Evolutionary conservation across 1,140 invertebrate genomes (phyloP), one percentile per base, ranked within the genome.

Genomic region (Thaumetopoea pityocampa): DNA sequence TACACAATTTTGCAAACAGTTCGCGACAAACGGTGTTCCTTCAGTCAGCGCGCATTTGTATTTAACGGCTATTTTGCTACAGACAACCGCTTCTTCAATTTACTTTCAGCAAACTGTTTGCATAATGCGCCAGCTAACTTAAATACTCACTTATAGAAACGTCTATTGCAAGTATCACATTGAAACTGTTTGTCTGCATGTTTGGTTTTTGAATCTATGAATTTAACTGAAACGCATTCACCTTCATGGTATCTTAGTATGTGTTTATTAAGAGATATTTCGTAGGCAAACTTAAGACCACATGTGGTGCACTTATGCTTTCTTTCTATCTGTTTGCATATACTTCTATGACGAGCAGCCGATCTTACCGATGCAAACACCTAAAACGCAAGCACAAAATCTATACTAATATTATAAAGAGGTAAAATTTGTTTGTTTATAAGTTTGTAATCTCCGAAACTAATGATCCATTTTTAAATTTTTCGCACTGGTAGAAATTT

Each of bases 141-240:
- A 14, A 5, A 17, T 12, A 38, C 73, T 22, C 59, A 85, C 78
- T 83, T 85, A 12, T 72, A 71, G 29, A 88, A 88, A 17, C 56
- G 50, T 65, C 86, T 86, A 4, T 78, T 71, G 37, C 87, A 88
- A 2, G 71, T 69, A 14, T 79, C 61, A 61, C 88, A 89, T 22
- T 79, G 65, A 27, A 85, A 69, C n/a, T 57, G 48, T 32, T 62
- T 65, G 5, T 66, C 56, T 15, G 65, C 67, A 17, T 51, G 43
- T 45, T 58, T 65, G 4, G 40, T 15, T n/a, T 50, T 57, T 2
- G 64, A 44, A 34, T 70, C 67, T 8, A 76, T 59, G 36, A 79
- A 74, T 16, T 65, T 67, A 0, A 83, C 72, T 11, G 70, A 71
- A 2, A 82, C 80, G 7, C 64, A 67, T 37, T 84, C 69, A 0